A percentile compares a stretch with the other conserved stretches of the same genome.
phyloP scores from a whole-genome alignment of 2,113 vertebrate genomes.

The Neodontobutis hainanensis region DNA sequence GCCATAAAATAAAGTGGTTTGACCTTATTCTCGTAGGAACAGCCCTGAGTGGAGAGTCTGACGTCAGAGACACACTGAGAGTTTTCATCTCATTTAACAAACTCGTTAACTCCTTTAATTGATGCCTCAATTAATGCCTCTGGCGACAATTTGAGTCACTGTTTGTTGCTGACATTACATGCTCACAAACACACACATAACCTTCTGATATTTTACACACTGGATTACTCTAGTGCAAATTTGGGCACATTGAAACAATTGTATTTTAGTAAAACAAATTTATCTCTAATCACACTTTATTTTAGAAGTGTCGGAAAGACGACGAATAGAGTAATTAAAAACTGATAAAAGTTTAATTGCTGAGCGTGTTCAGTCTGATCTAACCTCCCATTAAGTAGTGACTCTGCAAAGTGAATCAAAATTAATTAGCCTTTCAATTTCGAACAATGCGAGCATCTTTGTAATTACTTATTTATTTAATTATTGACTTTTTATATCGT shows the following conservation, averaged over 20 bases:
- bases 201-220: not conserved
- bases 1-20: constrained; percentile 10
- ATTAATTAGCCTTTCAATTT: constrained; percentile 23
- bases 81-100: constrained; percentile 77
- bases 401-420: constrained; percentile 15
- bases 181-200: constrained; percentile 10
- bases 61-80: constrained; percentile 57
- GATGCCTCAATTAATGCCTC: constrained; percentile 67
- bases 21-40: constrained; percentile 46
- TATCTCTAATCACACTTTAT: constrained; percentile 13
- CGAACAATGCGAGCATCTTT: constrained; percentile 7
- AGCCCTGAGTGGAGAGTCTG: constrained; percentile 44
- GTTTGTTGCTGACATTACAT: constrained; percentile 42
- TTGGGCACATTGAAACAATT: not conserved
- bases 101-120: constrained; percentile 74
- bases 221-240: not conserved
- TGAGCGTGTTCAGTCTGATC: constrained; percentile 17
- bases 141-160: constrained; percentile 59
- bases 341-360: constrained; percentile 38
- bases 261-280: constrained; percentile 28
- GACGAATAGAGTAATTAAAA: constrained; percentile 45
- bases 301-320: constrained; percentile 14
- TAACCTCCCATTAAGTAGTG: not conserved
- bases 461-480: not conserved
- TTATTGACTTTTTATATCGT: constrained; percentile 7